Evolutionary conservation across 2,888 invertebrate genomes (phyloP), one percentile per base, ranked within the genome.

Genomic region (Tryphoninae sp.): DNA sequence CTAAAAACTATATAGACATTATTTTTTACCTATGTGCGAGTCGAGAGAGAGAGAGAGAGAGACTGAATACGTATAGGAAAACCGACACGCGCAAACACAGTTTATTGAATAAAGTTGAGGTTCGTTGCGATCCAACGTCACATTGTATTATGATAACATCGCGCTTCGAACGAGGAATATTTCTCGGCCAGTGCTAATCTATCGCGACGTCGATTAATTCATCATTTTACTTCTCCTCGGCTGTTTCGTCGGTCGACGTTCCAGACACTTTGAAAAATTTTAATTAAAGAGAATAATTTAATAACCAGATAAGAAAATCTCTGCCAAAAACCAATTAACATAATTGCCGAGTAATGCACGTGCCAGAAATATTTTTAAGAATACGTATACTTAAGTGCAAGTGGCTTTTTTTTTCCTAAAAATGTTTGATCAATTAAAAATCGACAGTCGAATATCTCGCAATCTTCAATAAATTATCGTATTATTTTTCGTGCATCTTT

Each of bases 91-190:
- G 76, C 68, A n/a, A 49, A 69, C 61, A 69, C 80, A 55, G 59
- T 81, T 81, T 81, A 79, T 83, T 72, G 76, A 83, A 79, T 83
- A 83, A 78, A 81, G 49, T 73, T 59, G 55, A 75, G 68, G 72
- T 71, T 78, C 75, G 58, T 55, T 68, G 51, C 64, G 53, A 62
- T 67, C 67, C 78, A 45, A 69, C 79, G 78, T 49, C 79, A 83
- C 49, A 68, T 73, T 85, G 77, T 84, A 86, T 85, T 84, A 84
- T 84, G 83, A 84, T 85, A 85, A 86, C 85, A 85, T 85, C 84
- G 16, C 62, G 83, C 83, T 86, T 84, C 85, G 69, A 84, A 84
- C 86, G 83, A 80, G 78, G 76, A 49, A 59, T 26, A 45, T 45
- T 45, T 26, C 64, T 33, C 49, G 59, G 13, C n/a, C 22, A 65